Percentiles rank a stretch among this genome's conserved stretches.
Conservation (phyloP, 2,888 invertebrate species). For the Napeogenes sylphis region DNA sequence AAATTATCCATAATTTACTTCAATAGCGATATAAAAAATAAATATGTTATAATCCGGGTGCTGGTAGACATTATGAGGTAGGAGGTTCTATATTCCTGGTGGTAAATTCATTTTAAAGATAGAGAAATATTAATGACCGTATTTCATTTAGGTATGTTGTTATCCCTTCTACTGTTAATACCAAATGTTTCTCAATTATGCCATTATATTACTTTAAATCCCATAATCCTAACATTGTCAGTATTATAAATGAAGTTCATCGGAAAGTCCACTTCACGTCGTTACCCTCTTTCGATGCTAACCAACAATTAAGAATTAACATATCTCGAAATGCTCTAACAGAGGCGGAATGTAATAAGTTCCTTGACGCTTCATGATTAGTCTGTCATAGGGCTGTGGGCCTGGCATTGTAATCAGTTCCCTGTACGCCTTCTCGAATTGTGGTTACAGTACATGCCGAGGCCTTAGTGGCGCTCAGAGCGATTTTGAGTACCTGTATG, state of each 20-base stretch:
- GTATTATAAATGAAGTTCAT: not conserved
- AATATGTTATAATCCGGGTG: constrained; percentile 45
- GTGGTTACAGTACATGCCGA: constrained; percentile 14
- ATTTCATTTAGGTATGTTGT: not conserved
- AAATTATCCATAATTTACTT: constrained; percentile 52
- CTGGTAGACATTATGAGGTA: constrained; percentile 20
- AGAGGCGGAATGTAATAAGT: constrained; percentile 43
- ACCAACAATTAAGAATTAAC: constrained; percentile 34
- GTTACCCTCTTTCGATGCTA: constrained; percentile 13
- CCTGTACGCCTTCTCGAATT: constrained; percentile 40
- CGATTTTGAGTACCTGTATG: constrained; percentile 8
- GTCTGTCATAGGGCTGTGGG: constrained; percentile 53
- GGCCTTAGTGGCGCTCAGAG: constrained; percentile 32
- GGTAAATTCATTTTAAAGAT: not conserved
- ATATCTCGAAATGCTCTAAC: constrained; percentile 32
- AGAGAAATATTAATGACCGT: not conserved
- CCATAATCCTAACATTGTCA: too few species aligned
- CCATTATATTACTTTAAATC: too few species aligned
- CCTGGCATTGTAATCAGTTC: constrained; percentile 54
- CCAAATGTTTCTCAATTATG: too few species aligned
- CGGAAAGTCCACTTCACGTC: constrained; percentile 1
- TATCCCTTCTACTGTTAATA: not conserved
- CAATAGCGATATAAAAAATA: constrained; percentile 47
- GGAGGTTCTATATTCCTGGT: constrained; percentile 14
- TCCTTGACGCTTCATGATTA: constrained; percentile 59